Evolutionary conservation across 2,797 vertebrate genomes (phyloP), one percentile per base, ranked within the genome.

Genomic region (Erethizon dorsatum): DNA sequence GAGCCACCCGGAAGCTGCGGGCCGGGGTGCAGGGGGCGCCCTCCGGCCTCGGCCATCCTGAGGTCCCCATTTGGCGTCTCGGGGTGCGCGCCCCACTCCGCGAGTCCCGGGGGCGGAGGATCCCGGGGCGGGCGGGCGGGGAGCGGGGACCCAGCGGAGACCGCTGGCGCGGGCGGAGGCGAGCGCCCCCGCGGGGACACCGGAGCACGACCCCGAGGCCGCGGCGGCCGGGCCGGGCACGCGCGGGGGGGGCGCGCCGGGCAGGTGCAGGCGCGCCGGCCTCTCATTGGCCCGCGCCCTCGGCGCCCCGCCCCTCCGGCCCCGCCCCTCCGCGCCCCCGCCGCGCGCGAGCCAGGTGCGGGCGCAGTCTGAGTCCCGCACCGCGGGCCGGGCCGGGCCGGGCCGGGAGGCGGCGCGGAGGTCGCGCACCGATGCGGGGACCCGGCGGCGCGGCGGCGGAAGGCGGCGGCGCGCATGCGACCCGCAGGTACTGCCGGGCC

Each of bases 181-280:
- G 71, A 75, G 41, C 41, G 71, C 41, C 71, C 22, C 41, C 22
- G 41, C 71, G 71, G 71, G 71, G 41, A 26, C 71, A 5, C 18
- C 12, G 24, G n/a, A 24, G 47, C 71, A 26, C 41, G 41, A 75
- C 41, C 41, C 71, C 10, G 5, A 45, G 41, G 71, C 71, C 71
- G 22, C 20, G 71, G 71, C 41, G 26, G 57, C 79, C 80, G 75
- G 13, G 63, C 18, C 84, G 83, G 17, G 75, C 20, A 82, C 6
- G 63, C 15, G 52, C 8, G 24, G 24, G 11, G 3, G 77, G 15
- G 54, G 52, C 15, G 77, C 67, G 90, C 88, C 59, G 11, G 75
- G 96, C 98, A 98, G 98, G 98, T 98, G 98, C 97, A 94, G 97
- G 98, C 97, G 97, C 97, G 97, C 97, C 61, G 97, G 95, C 54